Base-by-base conservation (phyloP, 2,888 invertebrate species). In the Andrena hattorfiana region DNA sequence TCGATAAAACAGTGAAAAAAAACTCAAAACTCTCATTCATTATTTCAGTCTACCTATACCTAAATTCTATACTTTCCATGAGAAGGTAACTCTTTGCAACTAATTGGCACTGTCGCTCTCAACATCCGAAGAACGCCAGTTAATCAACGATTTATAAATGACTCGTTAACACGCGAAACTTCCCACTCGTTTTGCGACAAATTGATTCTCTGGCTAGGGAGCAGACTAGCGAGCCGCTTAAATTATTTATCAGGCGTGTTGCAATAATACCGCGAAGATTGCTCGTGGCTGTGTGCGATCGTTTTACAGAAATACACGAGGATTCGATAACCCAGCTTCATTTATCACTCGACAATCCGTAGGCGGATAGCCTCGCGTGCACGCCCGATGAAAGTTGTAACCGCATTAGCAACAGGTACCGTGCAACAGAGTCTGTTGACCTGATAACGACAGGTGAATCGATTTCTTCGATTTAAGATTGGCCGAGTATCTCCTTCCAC, bases 321-420 rank as follows among this genome's bases (percentile, higher is more conserved):
- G 32, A 54, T 74, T 79, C 63, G 75, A 42, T 75, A 63, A 80
- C 59, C 30, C 59, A 4, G 56, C 51, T 74, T 69, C 71, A 81
- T 63, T 79, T 81, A 74, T 86, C 77, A 10, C 64, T 6, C 56
- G 35, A 71, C n/a, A 59, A 80, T 80, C 75, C 67, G 63, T 51
- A 59, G 67, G 69, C 32, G 67, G 69, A 28, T 70, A 54, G 23
- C 16, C 70, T 62, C 42, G 62, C 69, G 68, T 68, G 69, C 62
- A 23, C 54, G 68, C 54, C 26, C 59, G 42, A 77, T 64, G 71
- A 87, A 85, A 87, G 78, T 81, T 76, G 67, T 69, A 63, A 79
- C 28, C 66, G 54, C 74, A 56, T 85, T 60, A 87, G 86, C 86
- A 87, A 87, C 86, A 87, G 85, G 86, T 87, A 85, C 67, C 79